phyloP scores from a whole-genome alignment of 2,888 invertebrate genomes.

The Tachina lurida region DNA sequence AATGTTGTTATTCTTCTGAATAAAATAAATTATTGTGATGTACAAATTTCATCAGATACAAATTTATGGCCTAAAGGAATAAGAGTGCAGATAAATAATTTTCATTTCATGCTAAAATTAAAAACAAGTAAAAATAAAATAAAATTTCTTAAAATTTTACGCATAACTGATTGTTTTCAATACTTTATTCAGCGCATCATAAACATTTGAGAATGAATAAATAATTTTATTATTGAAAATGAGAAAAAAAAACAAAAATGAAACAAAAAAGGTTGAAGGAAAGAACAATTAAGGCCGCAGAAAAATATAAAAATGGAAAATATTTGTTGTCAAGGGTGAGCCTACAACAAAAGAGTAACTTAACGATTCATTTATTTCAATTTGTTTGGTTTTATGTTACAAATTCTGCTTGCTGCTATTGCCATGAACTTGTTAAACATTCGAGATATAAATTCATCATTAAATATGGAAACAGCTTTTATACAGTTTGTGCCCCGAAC shows the following conservation, averaged over 20 bases:
- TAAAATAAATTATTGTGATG: neutral
- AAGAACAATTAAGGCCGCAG: too few species aligned
- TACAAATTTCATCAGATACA: neutral
- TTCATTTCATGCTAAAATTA: neutral
- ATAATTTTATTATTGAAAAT: too few species aligned
- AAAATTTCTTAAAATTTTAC: neutral
- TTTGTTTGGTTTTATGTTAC: neutral
- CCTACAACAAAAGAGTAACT: constrained; percentile 6
- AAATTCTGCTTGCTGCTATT: neutral
- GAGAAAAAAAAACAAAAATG: too few species aligned
- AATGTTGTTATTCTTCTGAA: neutral
- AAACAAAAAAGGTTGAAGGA: too few species aligned
- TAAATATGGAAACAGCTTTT: neutral
- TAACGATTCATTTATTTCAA: constrained; percentile 18
- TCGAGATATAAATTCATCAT: neutral
- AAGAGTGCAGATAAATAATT: neutral
- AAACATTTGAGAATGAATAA: neutral
- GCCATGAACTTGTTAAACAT: neutral
- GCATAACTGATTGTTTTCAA: neutral
- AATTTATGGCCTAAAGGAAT: neutral
- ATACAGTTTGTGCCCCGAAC: neutral
- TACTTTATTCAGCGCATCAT: neutral
- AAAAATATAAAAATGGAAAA: neutral
- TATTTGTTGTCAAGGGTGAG: neutral
- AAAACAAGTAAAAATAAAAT: neutral